phyloP scores from a whole-genome alignment of 2,888 invertebrate genomes.

The Drosophila parthenogenetica region DNA sequence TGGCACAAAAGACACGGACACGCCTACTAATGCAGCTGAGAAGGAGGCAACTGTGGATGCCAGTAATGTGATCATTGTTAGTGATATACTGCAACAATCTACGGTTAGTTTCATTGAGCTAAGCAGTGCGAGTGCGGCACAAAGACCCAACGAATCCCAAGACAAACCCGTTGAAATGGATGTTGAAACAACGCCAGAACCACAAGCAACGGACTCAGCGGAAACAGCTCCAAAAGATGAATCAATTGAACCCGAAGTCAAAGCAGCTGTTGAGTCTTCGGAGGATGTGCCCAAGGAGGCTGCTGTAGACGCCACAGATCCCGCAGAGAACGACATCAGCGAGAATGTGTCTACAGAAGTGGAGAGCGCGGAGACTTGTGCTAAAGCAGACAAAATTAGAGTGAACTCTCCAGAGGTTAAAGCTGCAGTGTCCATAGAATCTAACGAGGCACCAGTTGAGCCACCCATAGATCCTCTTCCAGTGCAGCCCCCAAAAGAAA shows the following conservation, averaged over 20 bases:
- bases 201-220: neutral
- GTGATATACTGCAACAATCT: slow-evolving; percentile 80
- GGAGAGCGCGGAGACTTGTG: neutral
- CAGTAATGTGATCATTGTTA: slow-evolving; percentile 76
- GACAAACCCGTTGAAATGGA: neutral
- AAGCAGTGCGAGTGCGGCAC: slow-evolving; percentile 28
- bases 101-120: slow-evolving; percentile 78
- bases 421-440: neutral
- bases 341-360: neutral
- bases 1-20: slow-evolving; percentile 12
- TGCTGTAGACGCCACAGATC: neutral
- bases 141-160: neutral
- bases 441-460: neutral
- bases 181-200: neutral
- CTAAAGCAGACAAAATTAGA: no score
- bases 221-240: neutral
- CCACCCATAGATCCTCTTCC: neutral
- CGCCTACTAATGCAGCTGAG: neutral
- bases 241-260: slow-evolving; percentile 1
- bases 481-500: neutral
- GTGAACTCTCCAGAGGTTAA: neutral
- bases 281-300: neutral
- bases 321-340: neutral
- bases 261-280: neutral
- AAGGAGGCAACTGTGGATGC: slow-evolving; percentile 15